Evolutionary conservation across 92 coral and sea anemone species (phyloP).

Genomic region (Heliopora coerulea): DNA sequence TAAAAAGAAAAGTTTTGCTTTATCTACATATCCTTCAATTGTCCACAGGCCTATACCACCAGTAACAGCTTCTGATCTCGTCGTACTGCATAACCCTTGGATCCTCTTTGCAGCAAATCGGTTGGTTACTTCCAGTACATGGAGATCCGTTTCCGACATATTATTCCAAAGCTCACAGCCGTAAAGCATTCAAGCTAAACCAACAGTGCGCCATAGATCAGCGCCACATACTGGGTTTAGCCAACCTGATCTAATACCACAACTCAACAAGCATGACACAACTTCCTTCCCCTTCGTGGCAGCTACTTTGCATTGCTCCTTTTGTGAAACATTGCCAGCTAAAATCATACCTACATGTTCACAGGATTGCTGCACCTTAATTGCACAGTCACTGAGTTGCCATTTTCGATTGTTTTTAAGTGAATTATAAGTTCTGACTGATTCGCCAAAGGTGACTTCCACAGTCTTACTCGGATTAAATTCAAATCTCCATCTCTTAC

Average conservation of each 20-base stretch:
- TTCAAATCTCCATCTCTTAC: slow-evolving; percentile 15
- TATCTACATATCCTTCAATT: slow-evolving; percentile 5
- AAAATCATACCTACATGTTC: slow-evolving; percentile 30
- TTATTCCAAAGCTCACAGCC: slow-evolving; percentile 10
- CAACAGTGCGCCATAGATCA: background rate
- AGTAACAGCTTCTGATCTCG: slow-evolving; percentile 10
- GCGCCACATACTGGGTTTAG: slow-evolving; percentile 4
- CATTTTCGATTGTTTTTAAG: background rate
- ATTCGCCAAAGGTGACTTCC: slow-evolving; percentile 11
- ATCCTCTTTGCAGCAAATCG: slow-evolving; percentile 12
- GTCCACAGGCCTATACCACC: slow-evolving; percentile 15
- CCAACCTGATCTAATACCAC: background rate
- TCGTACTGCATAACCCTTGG: background rate
- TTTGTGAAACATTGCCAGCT: background rate
- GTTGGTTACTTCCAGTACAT: background rate
- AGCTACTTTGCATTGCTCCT: background rate
- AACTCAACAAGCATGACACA: background rate
- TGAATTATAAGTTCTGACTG: background rate
- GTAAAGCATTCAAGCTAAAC: slow-evolving; percentile 4
- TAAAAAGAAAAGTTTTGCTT: slow-evolving; percentile 9
- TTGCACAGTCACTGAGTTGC: background rate
- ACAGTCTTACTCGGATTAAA: slow-evolving; percentile 1
- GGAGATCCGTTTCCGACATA: background rate
- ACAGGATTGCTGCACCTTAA: background rate
- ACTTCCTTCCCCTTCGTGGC: slow-evolving; percentile 8